Conservation (phyloP, 2,113 vertebrate species). For the Hypomesus transpacificus region DNA sequence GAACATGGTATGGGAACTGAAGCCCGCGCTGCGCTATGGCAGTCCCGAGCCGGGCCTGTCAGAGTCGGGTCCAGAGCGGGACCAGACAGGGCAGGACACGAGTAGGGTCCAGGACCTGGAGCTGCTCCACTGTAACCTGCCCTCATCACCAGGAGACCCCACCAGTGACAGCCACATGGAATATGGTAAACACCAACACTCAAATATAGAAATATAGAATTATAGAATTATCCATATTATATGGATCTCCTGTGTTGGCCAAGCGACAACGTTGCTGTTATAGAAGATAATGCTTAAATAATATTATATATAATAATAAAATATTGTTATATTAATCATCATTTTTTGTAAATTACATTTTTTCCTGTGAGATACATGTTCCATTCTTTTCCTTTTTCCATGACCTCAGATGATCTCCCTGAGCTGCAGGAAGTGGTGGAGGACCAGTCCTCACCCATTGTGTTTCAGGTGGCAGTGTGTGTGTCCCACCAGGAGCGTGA, state of each 20-base stretch:
- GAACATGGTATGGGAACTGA: constrained; percentile 96
- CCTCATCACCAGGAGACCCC: constrained; percentile 81
- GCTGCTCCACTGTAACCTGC: constrained; percentile 83
- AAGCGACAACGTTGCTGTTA: background rate
- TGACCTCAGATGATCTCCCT: constrained; percentile 86
- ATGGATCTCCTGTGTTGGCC: too few species aligned
- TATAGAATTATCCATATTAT: too few species aligned
- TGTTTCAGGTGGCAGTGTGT: constrained; percentile 81
- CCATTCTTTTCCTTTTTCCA: background rate
- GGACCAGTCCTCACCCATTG: constrained; percentile 70
- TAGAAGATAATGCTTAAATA: background rate
- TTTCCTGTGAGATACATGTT: background rate
- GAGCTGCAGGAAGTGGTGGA: constrained; percentile 91
- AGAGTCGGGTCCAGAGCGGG: constrained; percentile 70
- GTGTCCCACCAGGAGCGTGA: constrained; percentile 85
- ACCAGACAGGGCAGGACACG: constrained; percentile 81
- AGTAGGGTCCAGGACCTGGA: constrained; percentile 79
- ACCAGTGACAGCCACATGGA: constrained; percentile 89
- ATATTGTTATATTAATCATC: background rate
- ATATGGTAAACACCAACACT: constrained; percentile 76
- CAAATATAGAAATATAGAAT: background rate
- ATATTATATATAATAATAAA: background rate
- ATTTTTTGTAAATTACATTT: too few species aligned
- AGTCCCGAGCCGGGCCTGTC: background rate
- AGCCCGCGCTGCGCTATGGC: constrained; percentile 63